Base-by-base conservation (phyloP, 1,140 invertebrate genomes). In the Araneus ventricosus region DNA sequence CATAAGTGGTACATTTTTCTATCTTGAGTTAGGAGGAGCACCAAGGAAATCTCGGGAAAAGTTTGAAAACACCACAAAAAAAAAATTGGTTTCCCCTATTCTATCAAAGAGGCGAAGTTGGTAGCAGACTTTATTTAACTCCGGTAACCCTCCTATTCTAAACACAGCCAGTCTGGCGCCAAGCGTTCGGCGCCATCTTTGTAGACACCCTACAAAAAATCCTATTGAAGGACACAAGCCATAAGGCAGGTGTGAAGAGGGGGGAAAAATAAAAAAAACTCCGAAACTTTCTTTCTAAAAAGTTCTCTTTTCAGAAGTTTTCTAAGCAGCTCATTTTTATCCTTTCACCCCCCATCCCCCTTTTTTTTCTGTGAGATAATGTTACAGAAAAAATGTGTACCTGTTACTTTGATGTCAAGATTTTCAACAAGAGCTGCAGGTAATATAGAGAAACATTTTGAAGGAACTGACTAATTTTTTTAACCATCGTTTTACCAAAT, bases 51-150 rank as follows among this genome's bases (percentile, higher is more conserved):
- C 24, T 41, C 24, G 70, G 45, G 63, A 80, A 90, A 90, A 70
- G 63, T 27, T 52, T 75, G 41, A 63, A 63, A 87, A 87, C 87
- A 70, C 34, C 37, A 79, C 22, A 20, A 79, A 45, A 52, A 37
- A 80, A 52, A 45, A 45, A 6, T 14, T 52, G 45, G 67, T 27
- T n/a, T 79, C 41, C 22, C 88, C 88, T 57, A 90, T 80, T 90
- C 88, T 79, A 90, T 90, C 88, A 90, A 90, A 90, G 88, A 90
- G 67, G 75, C 87, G 27, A 90, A 79, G 88, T 90, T 41, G 88
- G 88, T 79, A 57, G 88, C 88, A 90, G 88, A 90, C 88, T 90
- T 90, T 90, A 90, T 90, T 90, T 90, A 90, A 90, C 88, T 90
- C 88, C 67, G 27, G 70, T 79, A 90, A 67, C 45, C 88, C 88